These are phyloP conservation scores for Procambarus virginalis DNA, from an alignment of 1,140 invertebrate genomes.

Conservation along the genomic window DNA sequence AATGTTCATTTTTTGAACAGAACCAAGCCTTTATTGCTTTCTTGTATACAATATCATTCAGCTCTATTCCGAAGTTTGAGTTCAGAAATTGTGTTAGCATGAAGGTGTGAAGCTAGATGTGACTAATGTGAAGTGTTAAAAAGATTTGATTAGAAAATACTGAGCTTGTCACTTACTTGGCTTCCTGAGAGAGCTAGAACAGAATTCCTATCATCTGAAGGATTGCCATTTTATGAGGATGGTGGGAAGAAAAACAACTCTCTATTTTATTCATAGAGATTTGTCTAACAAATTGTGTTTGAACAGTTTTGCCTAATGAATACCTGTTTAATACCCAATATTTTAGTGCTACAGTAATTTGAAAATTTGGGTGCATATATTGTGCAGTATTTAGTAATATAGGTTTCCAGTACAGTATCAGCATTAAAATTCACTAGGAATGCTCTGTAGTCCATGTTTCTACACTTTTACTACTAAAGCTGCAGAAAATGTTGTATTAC, in stretches of 20 bases:
- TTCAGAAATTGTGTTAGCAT: background rate
- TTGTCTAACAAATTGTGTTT: background rate
- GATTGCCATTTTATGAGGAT: background rate
- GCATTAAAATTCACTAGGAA: background rate
- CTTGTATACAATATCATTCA: background rate
- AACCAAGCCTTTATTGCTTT: background rate
- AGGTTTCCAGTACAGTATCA: background rate
- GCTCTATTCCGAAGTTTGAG: background rate
- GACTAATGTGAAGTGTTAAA: background rate
- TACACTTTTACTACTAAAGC: background rate
- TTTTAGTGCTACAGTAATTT: conserved; percentile 1
- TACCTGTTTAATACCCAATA: background rate
- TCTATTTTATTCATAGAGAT: background rate
- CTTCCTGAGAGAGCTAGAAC: background rate
- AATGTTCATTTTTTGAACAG: background rate
- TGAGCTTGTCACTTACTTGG: background rate
- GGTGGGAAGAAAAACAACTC: background rate
- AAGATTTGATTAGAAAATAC: background rate
- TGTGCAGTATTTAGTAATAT: background rate
- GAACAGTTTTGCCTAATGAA: background rate
- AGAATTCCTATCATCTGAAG: background rate
- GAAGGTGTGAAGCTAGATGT: background rate
- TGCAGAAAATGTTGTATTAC: background rate
- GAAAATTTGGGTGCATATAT: background rate
- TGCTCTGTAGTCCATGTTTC: background rate